Base-by-base conservation (phyloP, 2,888 invertebrate genomes). In the Stenodema calcarata region DNA sequence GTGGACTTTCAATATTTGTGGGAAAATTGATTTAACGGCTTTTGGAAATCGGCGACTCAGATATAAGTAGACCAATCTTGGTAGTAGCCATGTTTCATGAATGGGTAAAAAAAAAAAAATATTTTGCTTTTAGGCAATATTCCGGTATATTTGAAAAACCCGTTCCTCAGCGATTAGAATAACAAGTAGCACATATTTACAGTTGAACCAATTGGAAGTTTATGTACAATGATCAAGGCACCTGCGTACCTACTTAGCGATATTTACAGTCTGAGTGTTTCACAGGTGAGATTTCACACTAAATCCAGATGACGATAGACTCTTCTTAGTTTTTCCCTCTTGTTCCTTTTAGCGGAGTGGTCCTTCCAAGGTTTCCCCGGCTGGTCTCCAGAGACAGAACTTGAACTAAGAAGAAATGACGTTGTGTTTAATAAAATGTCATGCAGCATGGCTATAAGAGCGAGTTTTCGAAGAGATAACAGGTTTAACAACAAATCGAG, bases 281-380 rank as follows among this genome's bases (percentile, higher is more conserved):
- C 23, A 69, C 4, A 16, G 7, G 23, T n/a, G 35, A 30, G 9
- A 9, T 0, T 35, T 73, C 41, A 73, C 7, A 80, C 80, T 62
- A 82, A 42, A 41, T 98, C 98, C 84, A 97, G 93, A 92, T 98
- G 95, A 62, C 94, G 93, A 91, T 96, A 98, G 47, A 96, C 94
- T 90, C 96, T 93, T 90, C 98, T 93, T n/a, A 97, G 91, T 91
- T 99, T 99, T 91, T 98, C 98, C 87, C 95, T 95, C 91, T 97
- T 98, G 89, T 97, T 96, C 90, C 95, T 95, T 91, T 98, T 98
- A 44, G 94, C 94, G 91, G 97, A 96, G 91, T 95, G 96, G 91
- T 96, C 96, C 91, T 97, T 97, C 94, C 95, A 96, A 0, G 95
- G 95, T 90, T 96, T 89, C 14, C 62, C 62, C n/a, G 14, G 75